Evolutionary conservation across 35 echinoderm and acorn worm species (phyloP), one percentile per base, ranked within the genome.

Genomic region (Anneissia japonica): DNA sequence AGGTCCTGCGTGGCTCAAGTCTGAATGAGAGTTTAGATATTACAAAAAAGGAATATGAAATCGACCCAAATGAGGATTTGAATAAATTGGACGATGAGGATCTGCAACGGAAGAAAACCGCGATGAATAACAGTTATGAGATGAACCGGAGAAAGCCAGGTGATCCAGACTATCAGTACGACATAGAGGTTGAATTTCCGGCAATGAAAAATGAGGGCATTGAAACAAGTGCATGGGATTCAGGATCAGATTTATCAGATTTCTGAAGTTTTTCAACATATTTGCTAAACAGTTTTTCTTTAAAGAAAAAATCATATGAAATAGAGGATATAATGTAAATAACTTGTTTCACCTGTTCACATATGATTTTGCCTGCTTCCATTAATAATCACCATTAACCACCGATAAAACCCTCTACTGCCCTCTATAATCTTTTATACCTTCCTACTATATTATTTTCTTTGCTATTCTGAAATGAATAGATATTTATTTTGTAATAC

Each of bases 191-290:
- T 7, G 89, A 99, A 36, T 99, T 99, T 94, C 88, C 85, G 23
- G 88, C 88, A 32, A 85, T 74, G 28, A 88, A 88, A 35, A 75
- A 75, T 19, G 85, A 85, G 29, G 51, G 87, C 0, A 89, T 99
- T 80, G 92, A 99, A 84, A 89, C 89, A 19, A 90, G 82, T 91
- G 95, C 88, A 26, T 99, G 96, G 96, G 96, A 99, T 76, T 93
- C 92, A 31, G 96, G 86, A 13, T 84, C 90, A 33, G 96, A 99
- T 26, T 91, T 92, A 46, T 64, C 51, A 64, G 51, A 64, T 26
- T 64, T 64, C 19, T 64, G 26, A 64, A 14, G 40, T 43, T n/a
- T n/a, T n/a, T n/a, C n/a, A n/a, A n/a, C n/a, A n/a, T n/a, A n/a
- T n/a, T n/a, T n/a, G n/a, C n/a, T n/a, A n/a, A n/a, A n/a, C n/a